These are phyloP conservation scores for Zosterops japonicus DNA, from an alignment of 2,113 vertebrate species.

Conservation along the genomic window DNA sequence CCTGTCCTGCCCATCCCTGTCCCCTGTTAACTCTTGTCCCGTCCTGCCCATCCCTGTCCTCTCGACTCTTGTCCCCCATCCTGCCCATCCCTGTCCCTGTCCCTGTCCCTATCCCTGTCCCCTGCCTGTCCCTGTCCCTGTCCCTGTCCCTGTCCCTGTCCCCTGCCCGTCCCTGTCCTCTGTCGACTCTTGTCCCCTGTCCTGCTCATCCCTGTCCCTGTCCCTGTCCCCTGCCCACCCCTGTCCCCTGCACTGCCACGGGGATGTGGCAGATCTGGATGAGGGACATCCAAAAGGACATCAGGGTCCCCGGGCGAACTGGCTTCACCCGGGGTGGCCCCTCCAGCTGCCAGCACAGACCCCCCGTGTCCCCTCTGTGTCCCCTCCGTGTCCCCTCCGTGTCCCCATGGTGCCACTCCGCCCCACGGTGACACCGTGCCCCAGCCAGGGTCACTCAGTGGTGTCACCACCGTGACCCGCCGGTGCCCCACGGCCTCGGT, in stretches of 20 bases:
- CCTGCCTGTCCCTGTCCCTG: not conserved
- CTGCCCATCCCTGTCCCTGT: no score
- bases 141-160: not conserved
- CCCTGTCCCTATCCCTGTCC: no score
- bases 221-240: not conserved
- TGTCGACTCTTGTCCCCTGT: not conserved
- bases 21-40: no score
- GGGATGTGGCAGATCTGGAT: not conserved
- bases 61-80: not conserved
- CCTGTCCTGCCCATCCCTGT: not conserved
- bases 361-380: not conserved
- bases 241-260: not conserved
- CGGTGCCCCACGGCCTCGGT: not conserved
- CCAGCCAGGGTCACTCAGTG: not conserved
- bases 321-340: rapidly evolving
- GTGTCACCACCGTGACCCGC: not conserved
- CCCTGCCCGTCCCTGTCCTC: not conserved
- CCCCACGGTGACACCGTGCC: not conserved
- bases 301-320: rapidly evolving
- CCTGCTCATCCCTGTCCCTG: not conserved
- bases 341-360: not conserved
- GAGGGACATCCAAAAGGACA: not conserved
- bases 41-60: no score
- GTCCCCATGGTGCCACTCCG: not conserved
- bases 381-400: not conserved